Evolutionary conservation across 1,140 invertebrate species (phyloP), one percentile per base, ranked within the genome.

Genomic region (Spodoptera frugiperda): DNA sequence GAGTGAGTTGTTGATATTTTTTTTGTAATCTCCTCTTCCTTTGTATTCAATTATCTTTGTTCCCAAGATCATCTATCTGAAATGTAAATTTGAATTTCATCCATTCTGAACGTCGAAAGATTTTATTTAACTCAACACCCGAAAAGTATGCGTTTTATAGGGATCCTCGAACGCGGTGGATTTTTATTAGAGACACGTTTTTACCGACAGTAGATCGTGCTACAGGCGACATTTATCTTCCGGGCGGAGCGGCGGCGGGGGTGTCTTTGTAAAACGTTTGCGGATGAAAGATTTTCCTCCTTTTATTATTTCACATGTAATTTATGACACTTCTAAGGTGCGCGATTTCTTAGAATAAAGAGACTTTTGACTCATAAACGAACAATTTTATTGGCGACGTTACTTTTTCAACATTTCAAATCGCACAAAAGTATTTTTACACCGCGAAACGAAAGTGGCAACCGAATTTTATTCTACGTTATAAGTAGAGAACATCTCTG

Each of bases 271-370:
- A 88, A 91, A 91, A 86, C 87, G 87, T 87, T 91, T 88, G 89
- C 80, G 89, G 86, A 87, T 88, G 87, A 88, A 89, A 91, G 87
- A 87, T 90, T 90, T 93, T 88, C 85, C 88, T 88, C 86, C 82
- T 90, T 91, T 89, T 91, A 91, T 91, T 91, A 90, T 92, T 91
- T 93, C 84, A 89, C 86, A 91, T 87, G 85, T 91, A 91, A 91
- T 93, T 93, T 93, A 91, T 91, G 87, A 82, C 84, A 87, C 87
- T 86, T 88, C 82, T 89, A 84, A 88, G 78, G 78, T 87, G 85
- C 77, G 78, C 82, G 80, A 82, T 82, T 91, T 85, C 78, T 81
- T 83, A 72, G 59, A 76, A 78, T 84, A 83, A 88, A 76, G 79
- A 87, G 55, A 82, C 80, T 85, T 85, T 86, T 85, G 75, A 76